These are phyloP conservation scores for Poeciliopsis retropinna DNA, from an alignment of 2,113 vertebrate species.

Conservation along the genomic window DNA sequence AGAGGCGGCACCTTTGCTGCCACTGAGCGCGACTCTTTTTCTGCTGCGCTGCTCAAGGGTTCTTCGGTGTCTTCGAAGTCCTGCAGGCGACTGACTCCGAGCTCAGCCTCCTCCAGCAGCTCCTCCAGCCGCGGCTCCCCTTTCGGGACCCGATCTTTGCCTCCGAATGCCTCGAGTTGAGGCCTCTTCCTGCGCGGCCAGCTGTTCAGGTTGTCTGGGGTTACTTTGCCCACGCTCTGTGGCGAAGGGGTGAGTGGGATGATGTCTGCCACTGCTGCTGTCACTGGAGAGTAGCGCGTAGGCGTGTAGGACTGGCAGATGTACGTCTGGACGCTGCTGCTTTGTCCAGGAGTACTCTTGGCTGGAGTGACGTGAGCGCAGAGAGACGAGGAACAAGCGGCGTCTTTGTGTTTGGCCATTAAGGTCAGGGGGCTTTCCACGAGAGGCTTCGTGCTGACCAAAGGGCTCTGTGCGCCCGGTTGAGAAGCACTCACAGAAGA, in stretches of 20 bases:
- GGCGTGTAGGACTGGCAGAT: conserved; percentile 95
- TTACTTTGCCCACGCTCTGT: conserved; percentile 83
- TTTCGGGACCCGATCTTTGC: conserved; percentile 51
- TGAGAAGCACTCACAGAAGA: conserved; percentile 40
- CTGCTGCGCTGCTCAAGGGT: conserved; percentile 36
- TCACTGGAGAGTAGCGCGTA: conserved; percentile 81
- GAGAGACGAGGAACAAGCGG: conserved; percentile 76
- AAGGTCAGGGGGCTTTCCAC: conserved; percentile 76
- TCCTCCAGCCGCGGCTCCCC: conserved; percentile 50
- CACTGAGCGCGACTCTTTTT: conserved; percentile 51
- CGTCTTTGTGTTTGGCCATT: conserved; percentile 78
- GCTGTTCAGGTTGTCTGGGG: conserved; percentile 88
- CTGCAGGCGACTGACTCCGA: conserved; percentile 86
- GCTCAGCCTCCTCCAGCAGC: conserved; percentile 83
- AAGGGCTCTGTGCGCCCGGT: conserved; percentile 40
- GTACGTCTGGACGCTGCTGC: conserved; percentile 84
- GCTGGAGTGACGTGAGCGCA: conserved; percentile 82
- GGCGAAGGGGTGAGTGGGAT: conserved; percentile 88
- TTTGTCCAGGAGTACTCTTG: conserved; percentile 85
- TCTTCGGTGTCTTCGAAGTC: conserved; percentile 81
- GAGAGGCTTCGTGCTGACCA: conserved; percentile 53
- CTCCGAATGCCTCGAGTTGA: conserved; percentile 46
- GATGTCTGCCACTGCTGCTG: conserved; percentile 62
- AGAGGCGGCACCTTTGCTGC: conserved; percentile 33
- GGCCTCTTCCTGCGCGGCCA: conserved; percentile 93